Conservation (phyloP, 2,797 vertebrate species). For the Lophura swinhoii region DNA sequence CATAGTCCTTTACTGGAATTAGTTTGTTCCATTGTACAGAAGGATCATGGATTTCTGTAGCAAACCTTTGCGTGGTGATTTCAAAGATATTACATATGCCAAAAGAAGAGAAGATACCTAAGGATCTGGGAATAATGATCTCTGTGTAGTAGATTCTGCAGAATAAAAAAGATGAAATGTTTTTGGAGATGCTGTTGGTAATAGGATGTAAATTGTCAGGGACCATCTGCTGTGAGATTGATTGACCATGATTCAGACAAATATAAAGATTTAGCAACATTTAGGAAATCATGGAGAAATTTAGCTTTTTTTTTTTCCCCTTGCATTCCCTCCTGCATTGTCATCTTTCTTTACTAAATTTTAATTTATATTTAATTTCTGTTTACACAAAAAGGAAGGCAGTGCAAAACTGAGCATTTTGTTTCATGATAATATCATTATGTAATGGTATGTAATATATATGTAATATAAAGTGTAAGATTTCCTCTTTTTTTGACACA, state of each 20-base stretch:
- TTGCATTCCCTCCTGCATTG: not conserved
- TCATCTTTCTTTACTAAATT: not conserved
- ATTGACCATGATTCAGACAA: slow-evolving; percentile 19
- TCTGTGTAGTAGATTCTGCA: not conserved
- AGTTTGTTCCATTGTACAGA: not conserved
- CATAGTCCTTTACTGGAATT: not conserved
- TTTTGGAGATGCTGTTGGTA: not conserved
- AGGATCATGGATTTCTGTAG: not conserved
- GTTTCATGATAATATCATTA: not conserved
- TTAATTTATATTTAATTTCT: not conserved
- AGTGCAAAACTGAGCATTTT: not conserved
- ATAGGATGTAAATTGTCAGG: slow-evolving; percentile 30
- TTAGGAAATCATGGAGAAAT: not conserved
- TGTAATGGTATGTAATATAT: not conserved
- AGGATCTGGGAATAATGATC: not conserved
- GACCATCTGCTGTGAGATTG: slow-evolving; percentile 44
- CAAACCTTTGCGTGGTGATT: not conserved
- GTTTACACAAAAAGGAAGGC: not conserved
- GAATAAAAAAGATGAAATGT: not conserved
- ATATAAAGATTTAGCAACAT: not conserved
- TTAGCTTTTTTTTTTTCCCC: not conserved
- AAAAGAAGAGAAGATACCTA: not conserved
- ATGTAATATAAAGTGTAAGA: not conserved
- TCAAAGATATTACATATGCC: not conserved
- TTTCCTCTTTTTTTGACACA: not conserved